Percentiles rank a stretch among this genome's conserved stretches.
Conservation (phyloP, 2,113 vertebrate species). For the Ophiodon elongatus region DNA sequence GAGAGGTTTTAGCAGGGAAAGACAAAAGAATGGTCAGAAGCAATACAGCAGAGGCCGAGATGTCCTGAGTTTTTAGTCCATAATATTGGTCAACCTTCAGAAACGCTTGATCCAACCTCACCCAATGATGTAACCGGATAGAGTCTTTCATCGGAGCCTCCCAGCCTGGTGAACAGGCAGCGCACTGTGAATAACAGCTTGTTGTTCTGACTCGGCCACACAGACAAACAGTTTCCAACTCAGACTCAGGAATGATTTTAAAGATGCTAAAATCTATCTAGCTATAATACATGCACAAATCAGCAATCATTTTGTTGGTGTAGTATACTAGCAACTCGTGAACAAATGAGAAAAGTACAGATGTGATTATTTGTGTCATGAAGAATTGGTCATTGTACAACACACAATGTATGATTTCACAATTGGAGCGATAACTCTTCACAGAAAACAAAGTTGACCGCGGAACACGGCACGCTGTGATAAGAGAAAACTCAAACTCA, state of each 20-base stretch:
- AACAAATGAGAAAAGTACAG: too few species aligned
- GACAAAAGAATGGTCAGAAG: neutral
- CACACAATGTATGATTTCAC: neutral
- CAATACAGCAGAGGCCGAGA: neutral
- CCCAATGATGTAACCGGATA: neutral
- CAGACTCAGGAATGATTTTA: too few species aligned
- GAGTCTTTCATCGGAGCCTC: neutral
- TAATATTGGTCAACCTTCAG: neutral
- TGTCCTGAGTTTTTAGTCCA: neutral
- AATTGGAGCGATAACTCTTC: neutral
- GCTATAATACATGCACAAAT: neutral
- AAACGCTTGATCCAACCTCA: neutral
- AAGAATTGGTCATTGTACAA: neutral
- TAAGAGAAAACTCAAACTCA: slow-evolving; percentile 6
- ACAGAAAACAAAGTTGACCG: too few species aligned
- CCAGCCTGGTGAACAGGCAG: neutral
- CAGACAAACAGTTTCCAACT: too few species aligned
- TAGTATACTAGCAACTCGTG: too few species aligned
- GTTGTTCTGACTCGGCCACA: neutral
- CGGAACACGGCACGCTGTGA: neutral
- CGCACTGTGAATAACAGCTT: neutral
- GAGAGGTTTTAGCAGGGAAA: neutral
- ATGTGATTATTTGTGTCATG: neutral
- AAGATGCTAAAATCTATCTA: too few species aligned
- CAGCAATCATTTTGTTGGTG: too few species aligned